phyloP scores from a whole-genome alignment of 2,113 vertebrate species.

The Vulpes ferrilata region DNA sequence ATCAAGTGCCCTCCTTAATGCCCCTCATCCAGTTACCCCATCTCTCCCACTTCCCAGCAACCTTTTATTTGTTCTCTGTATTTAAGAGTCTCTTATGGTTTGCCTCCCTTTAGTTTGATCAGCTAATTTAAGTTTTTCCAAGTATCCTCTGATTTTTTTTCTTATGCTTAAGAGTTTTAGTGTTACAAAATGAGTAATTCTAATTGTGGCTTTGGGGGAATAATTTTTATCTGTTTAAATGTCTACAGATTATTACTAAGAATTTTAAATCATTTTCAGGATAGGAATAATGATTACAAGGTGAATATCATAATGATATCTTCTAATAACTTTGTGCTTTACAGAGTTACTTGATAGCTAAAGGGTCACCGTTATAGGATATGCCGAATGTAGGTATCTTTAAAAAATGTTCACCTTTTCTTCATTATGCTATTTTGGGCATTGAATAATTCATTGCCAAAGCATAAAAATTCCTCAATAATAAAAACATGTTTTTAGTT shows the following conservation, averaged over 20 bases:
- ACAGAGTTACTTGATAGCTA: neutral
- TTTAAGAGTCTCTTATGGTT: neutral
- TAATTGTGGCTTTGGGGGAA: conserved; percentile 39
- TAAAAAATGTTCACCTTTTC: conserved; percentile 60
- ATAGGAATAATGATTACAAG: neutral
- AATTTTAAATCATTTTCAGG: conserved; percentile 6
- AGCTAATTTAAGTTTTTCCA: neutral
- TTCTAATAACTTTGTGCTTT: conserved; percentile 60
- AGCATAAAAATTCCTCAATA: conserved; percentile 27
- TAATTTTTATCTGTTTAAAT: conserved; percentile 53
- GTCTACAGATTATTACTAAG: neutral
- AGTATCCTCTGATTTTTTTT: conserved; percentile 48
- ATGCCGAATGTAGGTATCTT: conserved; percentile 52
- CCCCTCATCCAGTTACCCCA: neutral
- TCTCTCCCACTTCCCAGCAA: neutral
- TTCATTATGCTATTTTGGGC: conserved; percentile 59
- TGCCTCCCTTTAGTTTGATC: neutral
- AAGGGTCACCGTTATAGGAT: neutral
- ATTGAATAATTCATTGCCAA: conserved; percentile 74
- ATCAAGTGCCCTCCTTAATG: neutral
- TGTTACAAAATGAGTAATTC: conserved; percentile 42
- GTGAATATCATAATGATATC: neutral
- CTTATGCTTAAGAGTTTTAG: neutral
- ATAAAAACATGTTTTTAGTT: conserved; percentile 76
- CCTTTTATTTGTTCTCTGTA: neutral